These are phyloP conservation scores for Lutraria lutraria DNA, from an alignment of 2,888 invertebrate genomes.

Conservation along the genomic window DNA sequence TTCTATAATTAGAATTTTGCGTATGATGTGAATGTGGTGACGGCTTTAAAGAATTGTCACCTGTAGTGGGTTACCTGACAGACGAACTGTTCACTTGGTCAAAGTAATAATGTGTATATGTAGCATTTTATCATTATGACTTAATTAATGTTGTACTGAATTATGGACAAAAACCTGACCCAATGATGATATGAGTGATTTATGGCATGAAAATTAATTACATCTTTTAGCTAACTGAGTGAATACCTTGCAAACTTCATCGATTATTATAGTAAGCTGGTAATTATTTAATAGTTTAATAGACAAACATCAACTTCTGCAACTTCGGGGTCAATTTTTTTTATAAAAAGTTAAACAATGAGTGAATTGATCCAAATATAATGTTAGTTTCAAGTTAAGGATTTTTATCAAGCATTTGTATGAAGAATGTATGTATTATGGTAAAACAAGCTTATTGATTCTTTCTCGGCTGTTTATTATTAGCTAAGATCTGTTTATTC, in stretches of 20 bases:
- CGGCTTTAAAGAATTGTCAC: no score
- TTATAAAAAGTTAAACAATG: no score
- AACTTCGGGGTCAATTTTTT: neutral
- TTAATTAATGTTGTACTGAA: neutral
- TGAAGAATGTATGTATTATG: neutral
- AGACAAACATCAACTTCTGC: neutral
- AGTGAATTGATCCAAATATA: no score
- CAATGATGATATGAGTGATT: neutral
- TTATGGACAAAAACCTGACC: neutral
- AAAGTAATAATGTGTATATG: neutral
- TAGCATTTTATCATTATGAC: neutral
- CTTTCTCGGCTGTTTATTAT: constrained; percentile 66
- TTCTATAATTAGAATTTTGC: no score
- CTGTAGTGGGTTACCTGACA: no score
- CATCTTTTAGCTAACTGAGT: neutral
- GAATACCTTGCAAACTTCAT: no score
- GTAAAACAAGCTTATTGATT: constrained; percentile 59
- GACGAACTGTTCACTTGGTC: neutral
- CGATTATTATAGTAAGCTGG: no score
- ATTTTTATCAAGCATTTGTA: neutral
- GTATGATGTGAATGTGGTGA: no score
- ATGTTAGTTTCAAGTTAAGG: no score
- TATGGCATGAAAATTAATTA: neutral
- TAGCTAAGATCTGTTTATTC: constrained; percentile 64
- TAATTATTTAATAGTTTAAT: neutral